Evolutionary conservation across 2,797 vertebrate species (phyloP).

Genomic region (Psittacula echo): DNA sequence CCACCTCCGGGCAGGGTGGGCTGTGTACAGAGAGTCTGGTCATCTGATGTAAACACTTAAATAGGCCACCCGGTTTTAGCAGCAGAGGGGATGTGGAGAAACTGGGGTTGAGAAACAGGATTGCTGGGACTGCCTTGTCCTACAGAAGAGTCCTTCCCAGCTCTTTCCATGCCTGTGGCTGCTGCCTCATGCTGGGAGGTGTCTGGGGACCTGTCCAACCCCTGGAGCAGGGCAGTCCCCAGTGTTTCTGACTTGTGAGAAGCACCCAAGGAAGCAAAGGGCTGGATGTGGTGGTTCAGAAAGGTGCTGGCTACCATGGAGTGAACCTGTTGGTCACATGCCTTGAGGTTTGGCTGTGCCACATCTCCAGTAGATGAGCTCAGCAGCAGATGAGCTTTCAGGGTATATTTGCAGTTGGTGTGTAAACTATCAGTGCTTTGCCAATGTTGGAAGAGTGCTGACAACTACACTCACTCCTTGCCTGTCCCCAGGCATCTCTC

Average conservation of each 20-base stretch:
- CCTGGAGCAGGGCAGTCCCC: background rate
- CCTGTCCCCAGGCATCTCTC: background rate
- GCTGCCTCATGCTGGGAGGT: fast-evolving
- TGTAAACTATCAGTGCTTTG: background rate
- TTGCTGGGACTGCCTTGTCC: background rate
- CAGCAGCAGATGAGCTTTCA: background rate
- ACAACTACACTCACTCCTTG: fast-evolving
- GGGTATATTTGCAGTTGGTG: fast-evolving
- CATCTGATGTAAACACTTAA: background rate
- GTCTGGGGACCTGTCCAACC: background rate
- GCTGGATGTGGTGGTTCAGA: background rate
- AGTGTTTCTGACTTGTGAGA: background rate
- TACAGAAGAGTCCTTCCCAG: background rate
- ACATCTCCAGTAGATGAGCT: fast-evolving
- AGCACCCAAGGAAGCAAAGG: fast-evolving
- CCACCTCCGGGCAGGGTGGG: background rate
- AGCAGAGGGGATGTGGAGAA: background rate
- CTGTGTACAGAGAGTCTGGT: background rate
- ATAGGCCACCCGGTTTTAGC: background rate
- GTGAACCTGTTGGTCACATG: fast-evolving
- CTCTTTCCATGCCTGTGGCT: background rate
- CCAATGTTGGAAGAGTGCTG: background rate
- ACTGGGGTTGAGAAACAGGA: background rate
- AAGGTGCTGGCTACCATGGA: fast-evolving
- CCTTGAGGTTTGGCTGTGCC: background rate